phyloP scores from a whole-genome alignment of 1,140 invertebrate species.

The Hylaeus anthracinus region DNA sequence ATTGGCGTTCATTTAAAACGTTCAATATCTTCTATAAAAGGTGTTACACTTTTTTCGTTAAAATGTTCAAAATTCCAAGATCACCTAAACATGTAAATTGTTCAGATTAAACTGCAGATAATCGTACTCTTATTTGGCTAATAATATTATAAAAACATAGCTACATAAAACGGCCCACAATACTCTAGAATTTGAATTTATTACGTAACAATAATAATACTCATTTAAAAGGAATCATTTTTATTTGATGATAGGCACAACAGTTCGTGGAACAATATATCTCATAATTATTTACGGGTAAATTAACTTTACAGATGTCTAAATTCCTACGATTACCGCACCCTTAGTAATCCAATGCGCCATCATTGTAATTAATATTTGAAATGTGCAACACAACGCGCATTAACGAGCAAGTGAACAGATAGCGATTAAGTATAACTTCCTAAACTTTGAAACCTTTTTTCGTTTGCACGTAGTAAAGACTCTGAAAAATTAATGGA shows the following conservation, averaged over 20 bases:
- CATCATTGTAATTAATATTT: not conserved
- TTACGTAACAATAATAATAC: not conserved
- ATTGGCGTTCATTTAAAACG: no score
- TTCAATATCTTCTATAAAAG: no score
- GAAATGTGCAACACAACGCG: not conserved
- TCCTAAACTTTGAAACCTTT: slow-evolving; percentile 82
- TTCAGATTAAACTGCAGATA: no score
- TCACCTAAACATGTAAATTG: no score
- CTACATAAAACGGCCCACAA: not conserved
- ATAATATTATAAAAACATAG: not conserved
- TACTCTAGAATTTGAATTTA: not conserved
- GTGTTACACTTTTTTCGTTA: no score
- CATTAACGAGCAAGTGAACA: not conserved
- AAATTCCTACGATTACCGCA: not conserved
- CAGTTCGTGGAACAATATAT: not conserved
- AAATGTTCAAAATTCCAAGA: no score
- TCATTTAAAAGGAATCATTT: not conserved
- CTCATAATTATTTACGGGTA: not conserved
- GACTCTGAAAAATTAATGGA: slow-evolving; percentile 83
- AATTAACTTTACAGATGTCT: not conserved
- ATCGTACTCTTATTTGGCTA: not conserved
- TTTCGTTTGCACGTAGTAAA: slow-evolving; percentile 84
- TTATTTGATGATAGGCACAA: not conserved
- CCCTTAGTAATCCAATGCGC: not conserved
- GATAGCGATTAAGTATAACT: slow-evolving; percentile 3